Conservation (phyloP, 2,113 vertebrate species). For the Onychorhynchus coronatus region DNA sequence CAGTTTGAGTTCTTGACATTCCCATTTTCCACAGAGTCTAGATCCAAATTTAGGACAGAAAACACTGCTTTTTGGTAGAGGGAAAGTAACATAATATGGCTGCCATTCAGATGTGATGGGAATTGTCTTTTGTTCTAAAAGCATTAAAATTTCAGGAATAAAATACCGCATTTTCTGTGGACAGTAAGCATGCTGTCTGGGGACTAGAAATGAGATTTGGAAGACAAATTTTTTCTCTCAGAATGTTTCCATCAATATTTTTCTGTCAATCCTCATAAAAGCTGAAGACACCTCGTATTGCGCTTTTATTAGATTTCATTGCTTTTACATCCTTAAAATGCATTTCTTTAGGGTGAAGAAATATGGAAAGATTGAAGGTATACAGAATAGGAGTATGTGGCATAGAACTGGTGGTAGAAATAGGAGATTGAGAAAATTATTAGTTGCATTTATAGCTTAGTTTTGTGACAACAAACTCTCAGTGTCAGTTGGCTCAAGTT, state of each 20-base stretch:
- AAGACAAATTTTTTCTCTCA: neutral
- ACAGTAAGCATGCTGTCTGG: neutral
- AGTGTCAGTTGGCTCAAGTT: neutral
- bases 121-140: neutral
- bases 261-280: neutral
- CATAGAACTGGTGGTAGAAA: neutral
- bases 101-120: neutral
- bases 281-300: neutral
- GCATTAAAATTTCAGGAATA: neutral
- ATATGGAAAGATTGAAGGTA: neutral
- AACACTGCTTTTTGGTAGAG: neutral
- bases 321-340: neutral
- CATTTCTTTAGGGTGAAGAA: neutral
- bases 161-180: neutral
- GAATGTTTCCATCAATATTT: neutral
- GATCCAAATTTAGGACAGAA: neutral
- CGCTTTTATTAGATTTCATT: neutral
- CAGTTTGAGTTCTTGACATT: neutral
- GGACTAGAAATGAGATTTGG: neutral
- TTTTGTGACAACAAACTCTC: neutral
- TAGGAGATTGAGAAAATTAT: accelerated
- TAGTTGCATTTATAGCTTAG: neutral
- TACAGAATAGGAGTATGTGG: neutral
- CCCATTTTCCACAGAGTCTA: neutral
- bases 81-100: neutral